Evolutionary conservation across 2,888 invertebrate genomes (phyloP), one percentile per base, ranked within the genome.

Genomic region (Cephus pulcher): DNA sequence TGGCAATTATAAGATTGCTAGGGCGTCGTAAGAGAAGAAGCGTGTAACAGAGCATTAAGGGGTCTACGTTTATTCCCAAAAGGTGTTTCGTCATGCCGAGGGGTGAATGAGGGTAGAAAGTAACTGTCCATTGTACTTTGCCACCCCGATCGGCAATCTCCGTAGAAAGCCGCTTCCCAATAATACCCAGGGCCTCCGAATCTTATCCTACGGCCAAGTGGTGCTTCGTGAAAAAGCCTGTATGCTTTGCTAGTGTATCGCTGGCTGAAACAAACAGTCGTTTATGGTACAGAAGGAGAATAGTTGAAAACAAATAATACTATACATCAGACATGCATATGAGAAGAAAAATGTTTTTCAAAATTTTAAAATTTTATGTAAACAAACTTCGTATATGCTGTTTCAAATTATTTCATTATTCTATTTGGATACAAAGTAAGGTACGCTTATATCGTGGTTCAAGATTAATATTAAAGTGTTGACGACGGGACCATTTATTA

Each of bases 1-100:
- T 78, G 69, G 78, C 78, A 78, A 78, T 78, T 78, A 78, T 78
- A 78, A 78, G 78, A 78, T 78, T 78, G 78, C 75, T 76, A 73
- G 78, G 78, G 78, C 75, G 73, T 76, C 56, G 78, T 75, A 40
- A 76, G 70, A 70, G 78, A 56, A 40, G 70, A 75, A 68, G 73
- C 78, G 78, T 78, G 75, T 73, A 76, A 78, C 68, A 76, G 78
- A 40, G 69, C 75, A 76, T 78, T 78, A 75, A 78, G 75, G 70
- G 75, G 68, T 71, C 34, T 34, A 34, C 32, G 71, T 34, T 71
- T 71, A 71, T 71, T 71, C 71, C 71, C 71, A 71, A 71, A 71
- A 71, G 71, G 71, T 71, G 33, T 71, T 33, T 32, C 34, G 33
- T 71, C 71, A 33, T 34, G 56, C 32, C 71, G 71, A 71, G 32